phyloP scores from a whole-genome alignment of 2,888 invertebrate species.

The Drepana falcataria region DNA sequence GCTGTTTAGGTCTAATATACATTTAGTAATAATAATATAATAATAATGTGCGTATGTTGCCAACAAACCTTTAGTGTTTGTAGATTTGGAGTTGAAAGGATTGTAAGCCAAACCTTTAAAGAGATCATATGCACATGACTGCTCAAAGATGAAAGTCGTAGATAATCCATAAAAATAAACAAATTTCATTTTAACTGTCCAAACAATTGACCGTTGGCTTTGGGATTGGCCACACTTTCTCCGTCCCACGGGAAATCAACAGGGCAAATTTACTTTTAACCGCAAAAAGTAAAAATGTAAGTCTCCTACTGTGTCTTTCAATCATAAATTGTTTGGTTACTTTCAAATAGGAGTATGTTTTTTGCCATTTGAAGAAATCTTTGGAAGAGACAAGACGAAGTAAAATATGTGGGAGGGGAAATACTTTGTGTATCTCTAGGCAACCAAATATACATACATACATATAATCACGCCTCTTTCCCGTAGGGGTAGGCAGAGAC shows the following conservation, averaged over 20 bases:
- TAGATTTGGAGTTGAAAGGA: not conserved
- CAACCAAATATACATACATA: no score
- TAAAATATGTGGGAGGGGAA: no score
- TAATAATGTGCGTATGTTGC: not conserved
- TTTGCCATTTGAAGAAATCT: not conserved
- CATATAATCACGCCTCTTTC: no score
- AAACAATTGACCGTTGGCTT: not conserved
- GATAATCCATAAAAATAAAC: not conserved
- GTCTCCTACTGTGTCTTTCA: slow-evolving; percentile 49
- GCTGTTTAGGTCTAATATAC: no score
- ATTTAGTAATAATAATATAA: no score
- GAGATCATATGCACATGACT: not conserved
- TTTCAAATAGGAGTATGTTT: not conserved
- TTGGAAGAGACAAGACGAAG: no score
- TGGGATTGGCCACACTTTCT: slow-evolving; percentile 23
- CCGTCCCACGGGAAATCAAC: slow-evolving; percentile 47
- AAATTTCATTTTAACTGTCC: not conserved
- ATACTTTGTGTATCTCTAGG: no score
- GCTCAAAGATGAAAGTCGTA: not conserved
- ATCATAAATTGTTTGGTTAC: slow-evolving; percentile 10
- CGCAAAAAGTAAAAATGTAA: slow-evolving; percentile 27
- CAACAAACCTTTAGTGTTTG: not conserved
- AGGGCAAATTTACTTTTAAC: slow-evolving; percentile 24
- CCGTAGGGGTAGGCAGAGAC: no score
- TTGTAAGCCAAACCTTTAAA: not conserved